A percentile compares a stretch with the other conserved stretches of the same genome.
Evolutionary conservation across 2,888 invertebrate species (phyloP).

Genomic region (Orchesella flavescens): DNA sequence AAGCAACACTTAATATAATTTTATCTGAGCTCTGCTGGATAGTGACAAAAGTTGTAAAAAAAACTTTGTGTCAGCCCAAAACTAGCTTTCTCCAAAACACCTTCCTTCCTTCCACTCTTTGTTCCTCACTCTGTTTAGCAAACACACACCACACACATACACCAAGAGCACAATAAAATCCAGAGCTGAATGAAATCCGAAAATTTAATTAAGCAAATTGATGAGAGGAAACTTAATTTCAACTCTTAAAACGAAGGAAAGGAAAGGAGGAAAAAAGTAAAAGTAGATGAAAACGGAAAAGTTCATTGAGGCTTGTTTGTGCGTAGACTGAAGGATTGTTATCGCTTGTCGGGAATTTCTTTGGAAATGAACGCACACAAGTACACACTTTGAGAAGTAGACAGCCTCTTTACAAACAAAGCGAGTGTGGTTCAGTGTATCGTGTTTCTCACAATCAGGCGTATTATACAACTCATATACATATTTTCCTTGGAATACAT

Average conservation of each 20-base stretch:
- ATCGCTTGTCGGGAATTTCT: conserved; percentile 44
- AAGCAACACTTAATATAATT: conserved; percentile 65
- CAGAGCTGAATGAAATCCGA: conserved; percentile 64
- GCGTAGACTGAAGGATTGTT: conserved; percentile 35
- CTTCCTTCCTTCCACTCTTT: conserved; percentile 39
- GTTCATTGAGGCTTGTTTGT: conserved; percentile 17
- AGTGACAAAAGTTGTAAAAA: conserved; percentile 62
- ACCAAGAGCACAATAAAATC: conserved; percentile 52
- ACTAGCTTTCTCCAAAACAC: conserved; percentile 50
- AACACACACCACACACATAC: background rate
- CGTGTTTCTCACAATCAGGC: background rate
- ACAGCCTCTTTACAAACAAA: no score
- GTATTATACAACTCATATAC: no score
- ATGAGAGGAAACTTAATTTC: conserved; percentile 66
- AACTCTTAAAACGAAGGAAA: conserved; percentile 34
- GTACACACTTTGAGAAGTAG: background rate
- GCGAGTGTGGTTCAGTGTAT: background rate
- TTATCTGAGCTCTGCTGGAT: conserved; percentile 54
- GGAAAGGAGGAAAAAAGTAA: conserved; percentile 28
- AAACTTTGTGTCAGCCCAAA: conserved; percentile 53
- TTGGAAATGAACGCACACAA: background rate
- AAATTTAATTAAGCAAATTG: conserved; percentile 67
- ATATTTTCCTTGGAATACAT: no score
- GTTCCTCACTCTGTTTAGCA: background rate
- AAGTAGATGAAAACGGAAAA: conserved; percentile 31